A percentile compares a stretch with the other conserved stretches of the same genome.
Evolutionary conservation across 2,888 invertebrate species (phyloP).

Genomic region (Lasioglossum calceatum): DNA sequence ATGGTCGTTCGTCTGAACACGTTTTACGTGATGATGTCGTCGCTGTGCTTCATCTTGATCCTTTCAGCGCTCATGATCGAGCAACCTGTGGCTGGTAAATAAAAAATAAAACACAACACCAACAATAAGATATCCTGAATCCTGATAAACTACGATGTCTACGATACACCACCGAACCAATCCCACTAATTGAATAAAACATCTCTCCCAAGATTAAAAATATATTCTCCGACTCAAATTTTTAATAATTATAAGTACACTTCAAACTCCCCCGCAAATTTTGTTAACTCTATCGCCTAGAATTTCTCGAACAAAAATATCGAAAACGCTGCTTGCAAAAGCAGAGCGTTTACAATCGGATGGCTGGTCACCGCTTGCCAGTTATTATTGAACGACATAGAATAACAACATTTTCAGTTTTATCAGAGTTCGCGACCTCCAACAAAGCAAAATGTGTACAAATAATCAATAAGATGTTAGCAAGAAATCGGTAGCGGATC

Average conservation of each 20-base stretch:
- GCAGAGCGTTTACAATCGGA: not conserved
- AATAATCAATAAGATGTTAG: not conserved
- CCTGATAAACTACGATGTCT: not conserved
- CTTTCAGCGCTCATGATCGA: slow-evolving; percentile 25
- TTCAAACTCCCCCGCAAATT: not conserved
- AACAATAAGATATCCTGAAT: not conserved
- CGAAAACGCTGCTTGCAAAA: not conserved
- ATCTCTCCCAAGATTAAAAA: not conserved
- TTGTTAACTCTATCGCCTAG: not conserved
- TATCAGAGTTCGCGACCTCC: not conserved
- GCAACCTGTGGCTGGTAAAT: slow-evolving; percentile 57
- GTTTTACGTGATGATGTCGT: slow-evolving; percentile 59
- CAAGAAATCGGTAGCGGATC: too few relatives aligned
- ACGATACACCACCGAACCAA: not conserved
- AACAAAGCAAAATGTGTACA: not conserved
- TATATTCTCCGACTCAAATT: not conserved
- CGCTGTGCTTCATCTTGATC: slow-evolving; percentile 27
- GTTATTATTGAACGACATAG: not conserved
- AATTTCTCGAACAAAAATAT: not conserved
- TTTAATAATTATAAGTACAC: not conserved
- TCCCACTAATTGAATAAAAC: not conserved
- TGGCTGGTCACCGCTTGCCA: not conserved
- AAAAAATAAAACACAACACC: not conserved
- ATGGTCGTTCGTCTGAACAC: slow-evolving; percentile 61
- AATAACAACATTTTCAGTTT: not conserved